Base-by-base conservation (phyloP, 2,797 vertebrate genomes). In the Pantherophis vulpinus region DNA sequence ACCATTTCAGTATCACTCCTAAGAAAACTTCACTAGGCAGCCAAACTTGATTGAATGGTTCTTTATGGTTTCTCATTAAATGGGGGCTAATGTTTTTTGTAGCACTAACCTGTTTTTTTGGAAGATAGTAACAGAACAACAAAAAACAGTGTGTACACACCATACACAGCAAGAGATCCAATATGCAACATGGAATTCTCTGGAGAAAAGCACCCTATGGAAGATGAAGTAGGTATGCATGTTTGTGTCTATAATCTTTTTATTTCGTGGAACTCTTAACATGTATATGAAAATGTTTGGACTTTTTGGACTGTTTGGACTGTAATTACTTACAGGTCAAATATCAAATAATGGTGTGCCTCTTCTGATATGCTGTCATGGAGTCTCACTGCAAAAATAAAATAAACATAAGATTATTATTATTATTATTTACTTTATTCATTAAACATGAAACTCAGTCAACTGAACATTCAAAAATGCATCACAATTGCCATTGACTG, bases 321-420 rank as follows among this genome's bases (percentile, higher is more conserved):
- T 90, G 89, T 37, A 86, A 47, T 91, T 95, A 98, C 98, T 98
- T 97, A 98, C 98, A 98, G 96, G 96, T 98, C 98, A 94, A 98
- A 98, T 96, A 98, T 98, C 97, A 98, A 97, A 95, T 98, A 98
- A 94, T 98, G 98, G 88, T 98, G 98, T 42, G 97, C 98, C 94
- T 98, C 98, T 94, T 98, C 98, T 0, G 98, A 98, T 97, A 98
- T 98, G 96, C 98, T 98, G 97, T 98, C 98, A 0, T 98, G 98
- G 87, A 98, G 98, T 60, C 98, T 97, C 96, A 98, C 98, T 98
- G 97, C 2, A 2, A 94, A 91, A 92, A 96, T 25, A 92, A 93
- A 94, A 96, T 54, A 60, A 10, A 16, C n/a, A 5, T 87, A 94
- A 18, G 70, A 74, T 74, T 37, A 37, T 74, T 20, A 66, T n/a